Base-by-base conservation (phyloP, 35 echinoderm and acorn worm genomes). In the Heliocidaris erythrogramma region DNA sequence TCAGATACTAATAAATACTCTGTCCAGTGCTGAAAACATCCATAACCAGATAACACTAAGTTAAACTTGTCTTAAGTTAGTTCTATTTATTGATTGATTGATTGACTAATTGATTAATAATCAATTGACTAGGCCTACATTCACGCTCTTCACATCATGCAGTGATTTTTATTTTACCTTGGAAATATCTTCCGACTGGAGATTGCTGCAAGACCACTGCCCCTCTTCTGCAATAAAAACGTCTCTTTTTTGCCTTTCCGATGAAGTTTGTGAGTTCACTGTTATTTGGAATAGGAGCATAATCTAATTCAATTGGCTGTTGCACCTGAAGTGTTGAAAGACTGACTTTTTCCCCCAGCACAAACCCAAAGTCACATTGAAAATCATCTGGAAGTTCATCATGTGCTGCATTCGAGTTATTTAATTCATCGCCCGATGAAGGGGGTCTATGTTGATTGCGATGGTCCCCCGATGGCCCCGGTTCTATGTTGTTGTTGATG, bases 311-410 rank as follows among this genome's bases (percentile, higher is more conserved):
- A 30, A 92, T 48, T 92, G 91, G 91, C 47, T 92, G 91, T 92
- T 92, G 91, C 91, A 92, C 91, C 48, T 92, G 91, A 30, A 92
- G 48, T 4, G 91, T 92, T 92, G 91, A 92, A 92, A 92, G 91
- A 92, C 87, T 48, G 87, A 89, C 87, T 89, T 89, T 32, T 11
- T 50, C 49, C 91, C 91, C 31, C 30, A 47, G 87, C 87, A 89
- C 4, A 78, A n/a, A 78, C 87, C 87, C 87, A 92, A 92, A 92
- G 49, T 92, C 49, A 59, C 47, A 92, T 59, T 92, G 31, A 59
- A 92, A 92, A 59, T 53, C 30, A 29, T 92, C 48, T 92, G 10
- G 31, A 59, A 92, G 21, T 13, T 92, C 30, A 30, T 92, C 91
- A 14, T 48, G n/a, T 92, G 48, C 91, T 59, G 48, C 5, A 59